phyloP scores from a whole-genome alignment of 1,140 invertebrate genomes.

The Spodoptera litura region DNA sequence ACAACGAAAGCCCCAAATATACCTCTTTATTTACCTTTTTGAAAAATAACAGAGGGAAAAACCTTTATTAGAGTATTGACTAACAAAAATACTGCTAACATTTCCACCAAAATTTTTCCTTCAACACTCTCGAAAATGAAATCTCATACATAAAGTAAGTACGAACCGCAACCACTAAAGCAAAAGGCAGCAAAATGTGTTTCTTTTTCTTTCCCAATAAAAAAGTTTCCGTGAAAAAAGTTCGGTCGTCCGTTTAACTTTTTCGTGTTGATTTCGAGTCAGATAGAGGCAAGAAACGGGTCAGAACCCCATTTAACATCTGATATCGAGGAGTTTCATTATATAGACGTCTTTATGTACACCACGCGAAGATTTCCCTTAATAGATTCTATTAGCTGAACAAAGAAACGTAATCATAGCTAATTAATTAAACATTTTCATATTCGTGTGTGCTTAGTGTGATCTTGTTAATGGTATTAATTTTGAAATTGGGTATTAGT shows the following conservation, averaged over 20 bases:
- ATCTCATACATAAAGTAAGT: background rate
- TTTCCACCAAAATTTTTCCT: background rate
- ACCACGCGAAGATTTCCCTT: constrained; percentile 37
- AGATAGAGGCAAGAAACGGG: constrained; percentile 22
- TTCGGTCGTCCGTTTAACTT: constrained; percentile 34
- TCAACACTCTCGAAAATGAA: background rate
- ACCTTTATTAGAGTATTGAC: too few relatives aligned
- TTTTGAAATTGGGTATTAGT: constrained; percentile 17
- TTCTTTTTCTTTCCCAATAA: constrained; percentile 39
- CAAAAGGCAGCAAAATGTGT: constrained; percentile 53
- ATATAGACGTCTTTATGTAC: constrained; percentile 23
- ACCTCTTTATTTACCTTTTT: too few relatives aligned
- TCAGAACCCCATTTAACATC: constrained; percentile 9
- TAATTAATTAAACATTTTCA: constrained; percentile 47
- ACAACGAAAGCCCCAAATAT: too few relatives aligned
- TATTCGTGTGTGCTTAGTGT: constrained; percentile 21
- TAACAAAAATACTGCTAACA: too few relatives aligned
- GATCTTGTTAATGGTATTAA: constrained; percentile 22
- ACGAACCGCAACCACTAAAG: constrained; percentile 41
- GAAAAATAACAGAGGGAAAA: too few relatives aligned
- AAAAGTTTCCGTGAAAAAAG: constrained; percentile 35
- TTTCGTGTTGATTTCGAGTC: constrained; percentile 34
- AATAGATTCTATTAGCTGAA: constrained; percentile 44
- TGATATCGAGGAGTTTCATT: constrained; percentile 33
- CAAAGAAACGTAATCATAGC: constrained; percentile 44